Evolutionary conservation across 2,797 vertebrate species (phyloP).

Genomic region (Paramormyrops hopkinsi): DNA sequence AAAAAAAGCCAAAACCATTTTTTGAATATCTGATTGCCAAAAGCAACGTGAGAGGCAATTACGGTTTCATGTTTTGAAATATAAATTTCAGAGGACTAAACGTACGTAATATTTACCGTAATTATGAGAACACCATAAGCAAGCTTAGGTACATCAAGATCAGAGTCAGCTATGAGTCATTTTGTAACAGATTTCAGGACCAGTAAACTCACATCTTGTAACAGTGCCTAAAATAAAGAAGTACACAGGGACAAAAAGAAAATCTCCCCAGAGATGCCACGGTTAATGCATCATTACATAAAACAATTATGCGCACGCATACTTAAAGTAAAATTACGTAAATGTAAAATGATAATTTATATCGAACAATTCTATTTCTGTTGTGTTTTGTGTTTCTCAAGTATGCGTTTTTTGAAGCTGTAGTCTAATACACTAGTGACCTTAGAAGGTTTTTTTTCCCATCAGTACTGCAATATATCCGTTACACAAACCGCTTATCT

Average conservation of each 20-base stretch:
- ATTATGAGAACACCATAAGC: slow-evolving; percentile 6
- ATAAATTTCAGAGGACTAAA: neutral
- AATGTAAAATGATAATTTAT: neutral
- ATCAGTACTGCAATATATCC: neutral
- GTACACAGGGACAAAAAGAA: neutral
- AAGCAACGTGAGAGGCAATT: neutral
- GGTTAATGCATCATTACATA: neutral
- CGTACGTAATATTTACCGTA: slow-evolving; percentile 9
- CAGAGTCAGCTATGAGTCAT: slow-evolving; percentile 8
- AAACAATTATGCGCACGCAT: neutral
- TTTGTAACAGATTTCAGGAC: slow-evolving; percentile 1
- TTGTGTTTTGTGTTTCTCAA: neutral
- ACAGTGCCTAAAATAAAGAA: neutral
- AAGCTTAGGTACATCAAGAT: slow-evolving; percentile 5
- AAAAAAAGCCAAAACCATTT: neutral
- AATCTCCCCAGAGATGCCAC: neutral
- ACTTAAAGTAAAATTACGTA: neutral
- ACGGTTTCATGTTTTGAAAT: slow-evolving; percentile 7
- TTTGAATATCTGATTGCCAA: neutral
- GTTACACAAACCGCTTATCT: slow-evolving; percentile 10
- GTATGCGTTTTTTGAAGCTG: neutral
- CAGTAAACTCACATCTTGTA: neutral
- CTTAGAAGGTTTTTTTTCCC: neutral
- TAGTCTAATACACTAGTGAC: neutral
- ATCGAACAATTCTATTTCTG: neutral